A percentile compares a stretch with the other conserved stretches of the same genome.
Conservation (phyloP, 2,113 vertebrate species). For the Nothocercus julius region DNA sequence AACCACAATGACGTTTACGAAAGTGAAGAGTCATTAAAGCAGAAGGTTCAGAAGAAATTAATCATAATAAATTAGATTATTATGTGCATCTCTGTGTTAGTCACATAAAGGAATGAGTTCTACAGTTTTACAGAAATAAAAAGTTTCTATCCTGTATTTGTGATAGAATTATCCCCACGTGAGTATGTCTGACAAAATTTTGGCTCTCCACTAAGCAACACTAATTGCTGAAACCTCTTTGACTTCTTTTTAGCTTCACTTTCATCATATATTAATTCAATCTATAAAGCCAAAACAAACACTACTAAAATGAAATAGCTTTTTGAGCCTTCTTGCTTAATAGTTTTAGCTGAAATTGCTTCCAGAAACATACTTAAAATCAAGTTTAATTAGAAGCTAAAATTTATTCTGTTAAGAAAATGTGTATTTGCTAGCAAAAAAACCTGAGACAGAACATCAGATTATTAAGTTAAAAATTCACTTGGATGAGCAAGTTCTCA, state of each 20-base stretch:
- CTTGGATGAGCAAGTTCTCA: not conserved
- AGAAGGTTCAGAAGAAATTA: not conserved
- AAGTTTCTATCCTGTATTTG: not conserved
- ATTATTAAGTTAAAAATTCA: not conserved
- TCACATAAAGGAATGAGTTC: not conserved
- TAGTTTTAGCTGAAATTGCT: not conserved
- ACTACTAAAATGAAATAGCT: not conserved
- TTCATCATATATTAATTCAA: not conserved
- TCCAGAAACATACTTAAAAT: not conserved
- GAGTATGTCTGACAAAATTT: not conserved
- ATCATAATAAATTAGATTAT: not conserved
- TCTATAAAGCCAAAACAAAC: not conserved
- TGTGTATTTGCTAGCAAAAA: not conserved
- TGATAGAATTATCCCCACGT: not conserved
- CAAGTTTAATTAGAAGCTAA: not conserved
- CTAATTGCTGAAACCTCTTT: not conserved
- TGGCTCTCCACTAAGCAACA: not conserved
- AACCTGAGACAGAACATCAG: not conserved
- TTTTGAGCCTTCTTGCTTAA: not conserved
- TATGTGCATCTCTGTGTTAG: not conserved
- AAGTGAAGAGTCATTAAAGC: too few species aligned
- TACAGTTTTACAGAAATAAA: not conserved
- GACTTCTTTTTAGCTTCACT: not conserved
- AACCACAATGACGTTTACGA: too few species aligned
- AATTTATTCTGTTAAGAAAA: not conserved